Evolutionary conservation across 2,888 invertebrate genomes (phyloP), one percentile per base, ranked within the genome.

Genomic region (Neuroscelio doddi): DNA sequence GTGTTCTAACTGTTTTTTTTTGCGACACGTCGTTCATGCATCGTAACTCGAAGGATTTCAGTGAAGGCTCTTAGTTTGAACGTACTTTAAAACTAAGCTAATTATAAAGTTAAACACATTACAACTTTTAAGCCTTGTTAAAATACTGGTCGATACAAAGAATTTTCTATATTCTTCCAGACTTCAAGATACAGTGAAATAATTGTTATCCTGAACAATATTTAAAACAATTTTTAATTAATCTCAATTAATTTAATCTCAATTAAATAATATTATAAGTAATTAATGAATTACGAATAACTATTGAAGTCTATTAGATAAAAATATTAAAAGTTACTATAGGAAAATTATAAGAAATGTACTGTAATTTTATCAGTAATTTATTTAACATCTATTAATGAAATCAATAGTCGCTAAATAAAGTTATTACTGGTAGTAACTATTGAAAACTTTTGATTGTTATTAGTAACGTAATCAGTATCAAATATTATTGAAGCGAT

Each of bases 61-160:
- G 14, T 21, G 10, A 24, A 34, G 9, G 32, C 17, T 34, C 14
- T n/a, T 10, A 24, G 10, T 21, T 26, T 26, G 8, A 26, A n/a
- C n/a, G 41, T 29, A 45, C 34, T 47, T 47, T 24, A 49, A 24
- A 49, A 49, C 49, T 49, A 32, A 49, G 49, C 27, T 49, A 38
- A 36, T 49, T 38, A 49, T 34, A 34, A 47, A 47, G 47, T 47
- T 47, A 12, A 38, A 26, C 34, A 34, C 34, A 24, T 8, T 3
- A 7, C 7, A 38, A 49, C 15, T 49, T n/a, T 49, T 38, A 36
- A 38, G 38, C 15, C 38, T 24, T 5, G 38, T n/a, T 42, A 10
- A 24, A 42, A 42, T 12, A 12, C 9, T 17, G 17, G 15, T 26
- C 42, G 26, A 42, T 26, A 12, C 24, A 39, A 17, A 17, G 21